phyloP scores from a whole-genome alignment of 2,888 invertebrate genomes.

The Ectemnius lituratus region DNA sequence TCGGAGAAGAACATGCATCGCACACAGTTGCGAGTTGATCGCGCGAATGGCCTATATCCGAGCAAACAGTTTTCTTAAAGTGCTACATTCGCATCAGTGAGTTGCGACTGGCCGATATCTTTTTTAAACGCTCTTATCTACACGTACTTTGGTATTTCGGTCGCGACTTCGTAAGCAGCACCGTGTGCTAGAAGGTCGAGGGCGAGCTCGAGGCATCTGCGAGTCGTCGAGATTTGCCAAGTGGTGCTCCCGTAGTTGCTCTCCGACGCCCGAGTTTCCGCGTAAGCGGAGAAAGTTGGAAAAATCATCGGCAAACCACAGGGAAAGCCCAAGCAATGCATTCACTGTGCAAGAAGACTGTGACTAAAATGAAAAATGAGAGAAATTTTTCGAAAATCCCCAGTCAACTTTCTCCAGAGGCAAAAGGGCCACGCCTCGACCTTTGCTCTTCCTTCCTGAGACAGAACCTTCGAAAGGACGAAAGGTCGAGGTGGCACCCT shows the following conservation, averaged over 20 bases:
- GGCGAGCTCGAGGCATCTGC: conserved; percentile 2
- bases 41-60: conserved; percentile 2
- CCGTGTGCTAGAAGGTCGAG: background rate
- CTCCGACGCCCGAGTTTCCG: background rate
- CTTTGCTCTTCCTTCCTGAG: background rate
- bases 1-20: background rate
- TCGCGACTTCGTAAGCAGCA: conserved; percentile 1
- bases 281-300: conserved; percentile 30
- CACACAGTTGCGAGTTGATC: too few species aligned
- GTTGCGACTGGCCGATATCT: conserved; percentile 1
- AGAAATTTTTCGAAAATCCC: conserved; percentile 63
- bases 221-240: background rate
- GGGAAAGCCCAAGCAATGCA: conserved; percentile 8
- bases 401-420: conserved; percentile 51
- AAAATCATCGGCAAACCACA: background rate
- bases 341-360: conserved; percentile 38
- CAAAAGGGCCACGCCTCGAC: conserved; percentile 23
- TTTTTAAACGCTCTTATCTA: conserved; percentile 7
- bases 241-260: background rate
- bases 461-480: background rate
- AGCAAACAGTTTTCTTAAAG: background rate
- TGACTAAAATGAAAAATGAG: conserved; percentile 71
- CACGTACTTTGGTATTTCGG: conserved; percentile 7
- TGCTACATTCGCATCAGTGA: background rate
- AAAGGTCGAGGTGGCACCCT: conserved; percentile 15